Conservation (phyloP, 1,140 invertebrate genomes). For the Bombus difficillimus region DNA sequence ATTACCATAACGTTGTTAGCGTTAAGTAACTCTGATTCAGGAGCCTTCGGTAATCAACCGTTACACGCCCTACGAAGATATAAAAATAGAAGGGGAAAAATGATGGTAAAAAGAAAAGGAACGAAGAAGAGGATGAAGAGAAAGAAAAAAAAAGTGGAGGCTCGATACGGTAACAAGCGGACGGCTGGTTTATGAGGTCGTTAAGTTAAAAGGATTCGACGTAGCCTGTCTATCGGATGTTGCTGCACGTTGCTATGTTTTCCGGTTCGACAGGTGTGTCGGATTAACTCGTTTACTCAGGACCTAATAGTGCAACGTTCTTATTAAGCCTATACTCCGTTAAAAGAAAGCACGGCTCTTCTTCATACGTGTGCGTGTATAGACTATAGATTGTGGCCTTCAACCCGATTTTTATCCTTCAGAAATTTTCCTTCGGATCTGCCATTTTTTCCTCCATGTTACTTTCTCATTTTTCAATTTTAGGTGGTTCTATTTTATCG, state of each 20-base stretch:
- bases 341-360: neutral
- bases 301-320: slow-evolving; percentile 51
- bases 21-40: too few relatives aligned
- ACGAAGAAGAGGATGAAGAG: neutral
- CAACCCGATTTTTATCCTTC: neutral
- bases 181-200: slow-evolving; percentile 62
- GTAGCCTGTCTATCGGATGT: slow-evolving; percentile 33
- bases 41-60: too few relatives aligned
- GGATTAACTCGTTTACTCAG: slow-evolving; percentile 58
- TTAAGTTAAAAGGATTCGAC: slow-evolving; percentile 60
- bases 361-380: too few relatives aligned
- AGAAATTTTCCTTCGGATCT: too few relatives aligned
- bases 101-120: neutral
- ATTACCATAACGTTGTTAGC: too few relatives aligned
- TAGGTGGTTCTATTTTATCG: too few relatives aligned
- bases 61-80: neutral
- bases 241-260: slow-evolving; percentile 40
- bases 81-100: neutral
- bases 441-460: neutral
- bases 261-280: slow-evolving; percentile 47
- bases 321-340: slow-evolving; percentile 53
- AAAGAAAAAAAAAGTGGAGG: neutral
- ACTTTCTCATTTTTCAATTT: too few relatives aligned
- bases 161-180: slow-evolving; percentile 40
- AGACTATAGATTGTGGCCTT: neutral